Conservation (phyloP, 2,797 vertebrate genomes). For the Agapornis canus region DNA sequence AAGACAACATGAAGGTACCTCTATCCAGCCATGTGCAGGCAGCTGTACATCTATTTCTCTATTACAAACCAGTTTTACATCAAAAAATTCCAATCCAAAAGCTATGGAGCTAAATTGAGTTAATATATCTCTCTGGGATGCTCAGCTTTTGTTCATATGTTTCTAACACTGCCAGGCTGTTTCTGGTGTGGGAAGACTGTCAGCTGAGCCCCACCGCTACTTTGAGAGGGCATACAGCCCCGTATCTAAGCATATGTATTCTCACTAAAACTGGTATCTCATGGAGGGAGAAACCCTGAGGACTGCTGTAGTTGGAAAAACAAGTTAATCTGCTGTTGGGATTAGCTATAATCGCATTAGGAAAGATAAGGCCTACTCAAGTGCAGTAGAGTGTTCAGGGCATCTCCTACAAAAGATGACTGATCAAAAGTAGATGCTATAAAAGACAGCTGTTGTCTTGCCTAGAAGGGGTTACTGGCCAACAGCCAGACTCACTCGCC, state of each 20-base stretch:
- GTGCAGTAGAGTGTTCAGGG: not conserved
- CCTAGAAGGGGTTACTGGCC: not conserved
- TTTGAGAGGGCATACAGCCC: not conserved
- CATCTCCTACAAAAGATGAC: not conserved
- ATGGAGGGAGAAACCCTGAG: not conserved
- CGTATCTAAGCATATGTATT: accelerated
- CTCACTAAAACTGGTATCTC: not conserved
- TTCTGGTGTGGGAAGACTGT: not conserved
- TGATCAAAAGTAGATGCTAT: not conserved
- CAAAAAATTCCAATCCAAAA: not conserved
- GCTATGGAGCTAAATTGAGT: not conserved
- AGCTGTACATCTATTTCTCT: not conserved
- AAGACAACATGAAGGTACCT: not conserved
- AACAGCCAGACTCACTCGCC: not conserved
- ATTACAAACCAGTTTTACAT: not conserved
- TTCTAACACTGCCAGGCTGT: not conserved
- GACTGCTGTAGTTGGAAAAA: not conserved
- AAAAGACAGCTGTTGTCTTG: not conserved
- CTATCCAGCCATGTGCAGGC: not conserved
- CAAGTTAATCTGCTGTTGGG: not conserved
- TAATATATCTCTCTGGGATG: not conserved
- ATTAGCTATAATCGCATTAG: not conserved
- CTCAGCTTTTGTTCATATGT: not conserved
- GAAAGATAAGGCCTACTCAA: not conserved
- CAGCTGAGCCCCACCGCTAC: not conserved